Percentiles rank a stretch among this genome's conserved stretches.
Conservation (phyloP, 2,888 invertebrate species). For the Polyommatus iphigenia region DNA sequence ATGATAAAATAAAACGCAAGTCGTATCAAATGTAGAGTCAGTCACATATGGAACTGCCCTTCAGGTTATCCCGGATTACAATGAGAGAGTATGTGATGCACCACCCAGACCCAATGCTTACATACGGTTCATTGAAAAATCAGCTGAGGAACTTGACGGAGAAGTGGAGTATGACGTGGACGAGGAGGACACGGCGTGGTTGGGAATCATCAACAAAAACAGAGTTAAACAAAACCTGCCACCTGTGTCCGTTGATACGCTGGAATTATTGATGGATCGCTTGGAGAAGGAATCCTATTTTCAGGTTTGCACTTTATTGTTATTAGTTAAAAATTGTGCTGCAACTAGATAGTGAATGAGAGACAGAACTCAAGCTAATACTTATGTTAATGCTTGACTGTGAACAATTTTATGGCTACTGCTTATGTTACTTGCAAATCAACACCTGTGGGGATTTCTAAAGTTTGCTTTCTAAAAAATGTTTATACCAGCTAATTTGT, state of each 20-base stretch:
- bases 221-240: conserved; percentile 86
- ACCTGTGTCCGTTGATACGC: conserved; percentile 90
- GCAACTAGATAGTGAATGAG: too few relatives aligned
- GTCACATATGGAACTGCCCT: too few relatives aligned
- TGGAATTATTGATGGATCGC: conserved; percentile 98
- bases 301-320: conserved; percentile 75
- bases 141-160: conserved; percentile 95
- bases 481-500: too few relatives aligned
- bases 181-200: conserved; percentile 98
- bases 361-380: too few relatives aligned
- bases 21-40: too few relatives aligned
- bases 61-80: conserved; percentile 87
- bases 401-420: too few relatives aligned
- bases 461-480: too few relatives aligned
- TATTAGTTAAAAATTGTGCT: too few relatives aligned
- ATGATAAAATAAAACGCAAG: too few relatives aligned
- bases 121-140: conserved; percentile 96
- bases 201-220: conserved; percentile 92
- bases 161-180: conserved; percentile 98
- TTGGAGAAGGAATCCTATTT: conserved; percentile 99
- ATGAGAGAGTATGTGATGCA: conserved; percentile 87
- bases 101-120: conserved; percentile 93
- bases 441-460: too few relatives aligned
- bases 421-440: too few relatives aligned
- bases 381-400: too few relatives aligned